A percentile compares a stretch with the other conserved stretches of the same genome.
phyloP scores from a whole-genome alignment of 2,113 vertebrate species.

The Hyperopisus bebe region DNA sequence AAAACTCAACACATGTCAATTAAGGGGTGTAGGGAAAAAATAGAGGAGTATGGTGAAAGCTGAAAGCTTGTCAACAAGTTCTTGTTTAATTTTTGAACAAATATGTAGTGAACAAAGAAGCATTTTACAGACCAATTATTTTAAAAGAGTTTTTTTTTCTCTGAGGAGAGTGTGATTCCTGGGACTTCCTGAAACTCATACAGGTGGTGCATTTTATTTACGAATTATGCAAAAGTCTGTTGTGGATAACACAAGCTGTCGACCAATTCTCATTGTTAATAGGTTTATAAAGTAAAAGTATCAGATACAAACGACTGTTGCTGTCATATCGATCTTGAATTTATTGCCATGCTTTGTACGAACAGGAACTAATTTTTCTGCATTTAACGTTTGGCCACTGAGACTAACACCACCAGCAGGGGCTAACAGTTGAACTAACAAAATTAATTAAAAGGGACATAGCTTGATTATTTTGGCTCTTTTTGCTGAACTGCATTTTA shows the following conservation, averaged over 20 bases:
- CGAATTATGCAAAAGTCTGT: not conserved
- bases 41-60: not conserved
- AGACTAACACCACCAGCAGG: not conserved
- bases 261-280: not conserved
- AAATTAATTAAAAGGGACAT: not conserved
- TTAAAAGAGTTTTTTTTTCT: not conserved
- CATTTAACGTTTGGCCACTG: not conserved
- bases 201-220: not conserved
- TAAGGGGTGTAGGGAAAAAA: not conserved
- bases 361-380: not conserved
- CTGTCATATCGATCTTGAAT: not conserved
- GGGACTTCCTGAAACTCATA: not conserved
- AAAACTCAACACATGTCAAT: not conserved
- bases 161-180: not conserved
- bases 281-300: not conserved
- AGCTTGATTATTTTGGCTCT: not conserved
- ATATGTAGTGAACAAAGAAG: not conserved
- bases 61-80: not conserved
- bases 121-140: not conserved
- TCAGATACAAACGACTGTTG: not conserved
- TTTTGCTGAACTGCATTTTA: not conserved
- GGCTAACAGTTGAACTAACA: not conserved
- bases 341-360: not conserved
- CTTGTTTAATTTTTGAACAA: not conserved
- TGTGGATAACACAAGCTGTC: not conserved